Base-by-base conservation (phyloP, 2,888 invertebrate genomes). In the Chloroclystis v-ata region DNA sequence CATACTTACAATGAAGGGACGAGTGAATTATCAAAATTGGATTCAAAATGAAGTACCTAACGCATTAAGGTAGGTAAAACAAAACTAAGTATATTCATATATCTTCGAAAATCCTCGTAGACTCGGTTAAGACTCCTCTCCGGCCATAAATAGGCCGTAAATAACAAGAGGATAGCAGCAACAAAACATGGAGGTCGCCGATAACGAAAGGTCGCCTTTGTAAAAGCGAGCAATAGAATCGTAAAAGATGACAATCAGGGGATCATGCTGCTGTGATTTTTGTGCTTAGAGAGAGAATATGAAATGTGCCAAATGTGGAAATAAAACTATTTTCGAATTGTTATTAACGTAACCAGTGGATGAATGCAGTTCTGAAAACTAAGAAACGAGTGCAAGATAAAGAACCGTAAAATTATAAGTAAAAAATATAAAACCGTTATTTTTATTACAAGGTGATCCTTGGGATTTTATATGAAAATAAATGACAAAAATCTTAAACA, bases 211-310 rank as follows among this genome's bases (percentile, higher is more conserved):
- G 63, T 61, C 61, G 56, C 39, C 49, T 57, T 45, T 47, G 48
- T 56, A 57, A 57, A 60, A 58, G 52, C 43, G 47, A 51, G 52
- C 60, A 61, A 63, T 60, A 61, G 56, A 63, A 65, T 61, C 58
- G 65, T 58, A 63, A 52, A 57, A 61, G 61, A 61, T 64, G 64
- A 59, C 56, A 64, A 67, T 67, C 69, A 59, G 59, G 50, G 56
- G 59, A 61, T 61, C 55, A 64, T 52, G 52, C 49, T 49, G 56
- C 48, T 45, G 33, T 24, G 45, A 40, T 47, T 42, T 44, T 47
- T 42, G 44, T 25, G 13, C 39, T 37, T 29, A 35, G 44, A 38
- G 37, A 47, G 16, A 20, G 11, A 16, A 35, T 10, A 35, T 35
- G 11, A 20, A 33, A 10, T 14, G 16, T 35, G 10, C 20, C 11